Base-by-base conservation (phyloP, 2,797 vertebrate species). In the Philypnodon macrostomus region DNA sequence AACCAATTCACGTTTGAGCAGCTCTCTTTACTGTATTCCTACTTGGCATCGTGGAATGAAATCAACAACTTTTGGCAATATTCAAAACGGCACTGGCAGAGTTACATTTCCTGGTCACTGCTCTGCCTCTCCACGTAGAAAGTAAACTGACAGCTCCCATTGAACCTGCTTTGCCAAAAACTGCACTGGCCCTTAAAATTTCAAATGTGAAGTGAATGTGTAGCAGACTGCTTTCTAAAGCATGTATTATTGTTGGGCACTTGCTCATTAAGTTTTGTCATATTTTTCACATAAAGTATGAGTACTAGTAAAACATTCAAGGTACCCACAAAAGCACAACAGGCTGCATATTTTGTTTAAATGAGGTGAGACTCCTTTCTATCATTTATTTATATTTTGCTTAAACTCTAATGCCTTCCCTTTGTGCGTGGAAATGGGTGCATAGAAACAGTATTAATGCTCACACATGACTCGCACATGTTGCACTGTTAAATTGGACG, bases 381-480 rank as follows among this genome's bases (percentile, higher is more conserved):
- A 70, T 52, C 65, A 29, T 73, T 75, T 63, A 41, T 57, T 53
- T 47, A 73, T 59, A 44, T 63, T 66, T 73, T 46, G 23, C 62
- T 50, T 63, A 49, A 68, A 47, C 40, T 45, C 21, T 21, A 36
- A 42, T 38, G 49, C 55, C 33, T 61, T 58, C 10, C 21, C 33
- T 49, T 32, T 42, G n/a, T 29, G 32, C 44, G 19, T 70, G 75
- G 80, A 74, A 73, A 71, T 10, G 62, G 68, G 57, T 79, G 75
- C 64, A 31, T 63, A 70, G 79, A 73, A 79, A 77, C 80, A 76
- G 74, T 46, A 31, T 75, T 76, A 80, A 84, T 74, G 57, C 67
- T 65, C 59, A 48, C 79, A 85, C 85, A 84, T 80, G 76, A 85
- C 79, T 80, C 74, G 80, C 84, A 85, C 73, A 79, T 86, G 83